phyloP scores from a whole-genome alignment of 2,113 vertebrate genomes.

The Thalassarche chlororhynchos region DNA sequence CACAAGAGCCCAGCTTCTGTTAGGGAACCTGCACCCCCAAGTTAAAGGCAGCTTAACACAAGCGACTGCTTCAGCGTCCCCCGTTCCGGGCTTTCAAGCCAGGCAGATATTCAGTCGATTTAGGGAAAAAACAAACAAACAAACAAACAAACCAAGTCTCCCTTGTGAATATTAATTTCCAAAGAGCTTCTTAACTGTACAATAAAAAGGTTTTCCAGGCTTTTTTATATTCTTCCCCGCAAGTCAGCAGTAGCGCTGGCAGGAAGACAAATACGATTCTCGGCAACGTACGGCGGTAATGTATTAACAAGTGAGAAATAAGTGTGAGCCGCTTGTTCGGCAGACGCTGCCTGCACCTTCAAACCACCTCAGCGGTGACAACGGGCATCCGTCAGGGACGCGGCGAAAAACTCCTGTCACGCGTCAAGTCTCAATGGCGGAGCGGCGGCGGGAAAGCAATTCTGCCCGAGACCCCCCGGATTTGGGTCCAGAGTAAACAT shows the following conservation, averaged over 20 bases:
- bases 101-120: background rate
- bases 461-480: background rate
- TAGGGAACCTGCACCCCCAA: background rate
- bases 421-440: background rate
- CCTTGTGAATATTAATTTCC: background rate
- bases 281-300: rapidly evolving
- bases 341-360: background rate
- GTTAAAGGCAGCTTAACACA: background rate
- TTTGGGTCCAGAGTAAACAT: background rate
- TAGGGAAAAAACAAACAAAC: background rate
- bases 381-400: background rate
- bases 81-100: background rate
- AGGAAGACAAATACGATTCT: background rate
- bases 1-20: background rate
- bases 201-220: background rate
- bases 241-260: background rate
- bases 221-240: background rate
- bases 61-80: background rate
- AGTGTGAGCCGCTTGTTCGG: background rate
- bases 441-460: background rate
- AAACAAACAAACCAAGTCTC: background rate
- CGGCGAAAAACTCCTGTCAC: background rate
- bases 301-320: background rate
- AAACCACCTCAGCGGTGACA: background rate
- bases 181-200: background rate